Evolutionary conservation across 2,797 vertebrate species (phyloP), one percentile per base, ranked within the genome.

Genomic region (Pantherophis alleghaniensis): DNA sequence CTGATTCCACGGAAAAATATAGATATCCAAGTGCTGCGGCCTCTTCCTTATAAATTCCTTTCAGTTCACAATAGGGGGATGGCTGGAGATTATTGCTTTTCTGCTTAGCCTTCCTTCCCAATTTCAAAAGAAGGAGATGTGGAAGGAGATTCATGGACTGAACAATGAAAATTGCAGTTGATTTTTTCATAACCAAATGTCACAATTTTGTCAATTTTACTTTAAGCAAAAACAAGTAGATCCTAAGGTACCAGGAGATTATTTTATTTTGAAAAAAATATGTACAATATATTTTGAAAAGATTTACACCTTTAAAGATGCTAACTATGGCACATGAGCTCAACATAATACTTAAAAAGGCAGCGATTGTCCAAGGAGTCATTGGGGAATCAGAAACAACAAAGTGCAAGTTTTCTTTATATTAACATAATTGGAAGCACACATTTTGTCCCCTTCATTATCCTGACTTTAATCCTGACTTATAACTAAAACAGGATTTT

Each of bases 401-500:
- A 24, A 18, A 87, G 42, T 74, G 92, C 18, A 79, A 92, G 53
- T 94, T 0, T 1, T 12, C 22, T 91, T 92, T 87, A 59, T n/a
- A 92, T 79, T 57, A 60, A 53, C 9, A 7, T 87, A 74, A 47
- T 5, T 60, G 18, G 32, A 91, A 86, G 14, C 7, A 91, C 61
- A 9, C 28, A n/a, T 89, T 92, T 94, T 53, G 32, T 86, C 89
- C 37, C 90, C 59, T 79, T 42, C 55, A 74, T 16, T 51, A 22
- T 32, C 9, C 60, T 47, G 32, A 32, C 18, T n/a, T 51, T 74
- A 59, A 79, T 92, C n/a, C 74, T 57, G 9, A 28, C 37, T 60
- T 24, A 24, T 47, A 42, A 93, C 95, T 98, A 99, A 92, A 99
- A 98, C 51, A 99, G 98, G 96, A 99, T 98, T 97, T 99, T 99